Conservation (phyloP, 2,888 invertebrate species). For the Dicycla oo region DNA sequence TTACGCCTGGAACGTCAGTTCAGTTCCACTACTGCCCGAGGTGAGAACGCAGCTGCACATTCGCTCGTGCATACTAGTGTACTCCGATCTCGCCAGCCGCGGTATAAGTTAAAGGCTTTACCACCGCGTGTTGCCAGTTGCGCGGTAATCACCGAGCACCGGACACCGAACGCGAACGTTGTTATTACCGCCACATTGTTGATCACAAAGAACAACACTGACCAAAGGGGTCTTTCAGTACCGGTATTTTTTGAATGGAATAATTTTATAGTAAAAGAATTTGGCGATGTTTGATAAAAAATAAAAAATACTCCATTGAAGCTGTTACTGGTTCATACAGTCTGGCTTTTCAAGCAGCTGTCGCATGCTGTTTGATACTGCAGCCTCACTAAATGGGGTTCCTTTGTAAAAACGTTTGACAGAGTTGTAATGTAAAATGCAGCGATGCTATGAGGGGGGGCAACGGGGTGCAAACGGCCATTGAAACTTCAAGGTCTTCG, state of each 20-base stretch:
- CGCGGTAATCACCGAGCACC: neutral
- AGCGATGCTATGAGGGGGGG: neutral
- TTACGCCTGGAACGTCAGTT: neutral
- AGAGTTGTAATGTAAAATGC: neutral
- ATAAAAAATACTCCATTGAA: conserved; percentile 1
- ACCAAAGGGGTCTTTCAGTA: conserved; percentile 14
- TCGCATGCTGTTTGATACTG: neutral
- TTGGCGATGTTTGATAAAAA: neutral
- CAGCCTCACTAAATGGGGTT: neutral
- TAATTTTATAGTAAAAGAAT: conserved; percentile 1
- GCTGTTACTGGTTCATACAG: conserved; percentile 8
- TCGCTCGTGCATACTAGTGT: neutral
- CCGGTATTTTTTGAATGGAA: conserved; percentile 12
- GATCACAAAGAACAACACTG: conserved; percentile 19
- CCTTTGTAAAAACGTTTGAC: neutral
- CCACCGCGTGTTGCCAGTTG: neutral
- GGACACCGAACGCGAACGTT: neutral
- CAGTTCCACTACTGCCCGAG: neutral
- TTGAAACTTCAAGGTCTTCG: conserved; percentile 16
- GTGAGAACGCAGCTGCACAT: neutral
- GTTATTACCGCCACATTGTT: conserved; percentile 8
- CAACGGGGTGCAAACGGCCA: neutral
- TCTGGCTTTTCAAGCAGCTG: conserved; percentile 8
- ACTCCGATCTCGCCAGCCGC: neutral
- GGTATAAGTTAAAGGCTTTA: conserved; percentile 2